Evolutionary conservation across 1,140 invertebrate genomes (phyloP).

Genomic region (Aphelenchoides fujianensis): DNA sequence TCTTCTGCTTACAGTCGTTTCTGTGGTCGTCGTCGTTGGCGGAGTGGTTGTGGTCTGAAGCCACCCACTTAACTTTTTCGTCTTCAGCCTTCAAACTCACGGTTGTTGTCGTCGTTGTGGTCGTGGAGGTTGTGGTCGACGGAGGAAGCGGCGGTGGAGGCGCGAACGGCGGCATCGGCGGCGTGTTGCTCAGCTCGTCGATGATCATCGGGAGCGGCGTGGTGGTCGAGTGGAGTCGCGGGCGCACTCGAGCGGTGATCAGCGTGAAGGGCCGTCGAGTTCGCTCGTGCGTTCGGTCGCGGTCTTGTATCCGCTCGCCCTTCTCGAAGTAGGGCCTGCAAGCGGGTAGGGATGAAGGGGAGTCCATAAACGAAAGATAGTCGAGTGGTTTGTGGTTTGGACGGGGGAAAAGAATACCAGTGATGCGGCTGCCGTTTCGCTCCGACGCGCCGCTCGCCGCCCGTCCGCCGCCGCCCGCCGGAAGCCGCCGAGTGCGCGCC

Average conservation of each 20-base stretch:
- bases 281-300: too few species aligned
- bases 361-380: background rate
- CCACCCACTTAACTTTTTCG: too few species aligned
- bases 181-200: background rate
- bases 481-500: too few species aligned
- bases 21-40: slow-evolving; percentile 21
- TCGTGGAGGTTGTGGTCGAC: slow-evolving; percentile 32
- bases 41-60: too few species aligned
- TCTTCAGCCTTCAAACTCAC: too few species aligned
- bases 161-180: slow-evolving; percentile 7
- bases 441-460: background rate
- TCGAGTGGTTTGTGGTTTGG: background rate
- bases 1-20: too few species aligned
- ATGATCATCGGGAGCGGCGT: background rate
- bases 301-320: too few species aligned
- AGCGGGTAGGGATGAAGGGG: background rate
- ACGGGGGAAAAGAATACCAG: too few species aligned
- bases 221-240: background rate
- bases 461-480: slow-evolving; percentile 14
- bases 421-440: background rate
- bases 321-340: background rate
- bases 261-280: slow-evolving; percentile 1
- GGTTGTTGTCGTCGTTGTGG: too few species aligned
- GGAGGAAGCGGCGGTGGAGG: slow-evolving; percentile 28
- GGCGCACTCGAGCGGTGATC: background rate